These are phyloP conservation scores for Dasyurus viverrinus DNA, from an alignment of 2,113 vertebrate genomes.

Conservation along the genomic window DNA sequence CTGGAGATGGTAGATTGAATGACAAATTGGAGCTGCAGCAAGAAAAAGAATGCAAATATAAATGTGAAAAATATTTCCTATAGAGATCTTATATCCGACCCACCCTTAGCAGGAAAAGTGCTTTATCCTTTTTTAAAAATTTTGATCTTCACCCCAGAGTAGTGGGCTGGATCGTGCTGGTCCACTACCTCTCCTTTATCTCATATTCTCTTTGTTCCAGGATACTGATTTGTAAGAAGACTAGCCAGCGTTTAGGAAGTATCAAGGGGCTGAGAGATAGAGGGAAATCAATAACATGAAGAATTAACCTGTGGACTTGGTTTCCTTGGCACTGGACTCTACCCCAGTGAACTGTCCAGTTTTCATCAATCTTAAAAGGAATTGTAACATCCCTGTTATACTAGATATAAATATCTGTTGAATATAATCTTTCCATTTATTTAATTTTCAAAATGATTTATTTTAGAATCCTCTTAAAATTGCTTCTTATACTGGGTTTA, in stretches of 20 bases:
- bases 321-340: slow-evolving; percentile 26
- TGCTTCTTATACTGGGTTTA: not conserved
- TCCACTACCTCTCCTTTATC: not conserved
- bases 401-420: not conserved
- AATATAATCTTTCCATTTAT: not conserved
- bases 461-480: not conserved
- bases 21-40: not conserved
- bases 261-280: not conserved
- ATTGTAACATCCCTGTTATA: not conserved
- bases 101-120: slow-evolving; percentile 16
- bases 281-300: not conserved
- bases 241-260: slow-evolving; percentile 11
- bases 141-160: not conserved
- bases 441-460: not conserved
- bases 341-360: not conserved
- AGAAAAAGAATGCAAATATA: slow-evolving; percentile 4
- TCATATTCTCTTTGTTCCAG: slow-evolving; percentile 12
- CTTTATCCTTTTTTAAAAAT: not conserved
- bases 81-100: slow-evolving; percentile 18
- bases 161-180: slow-evolving; percentile 17
- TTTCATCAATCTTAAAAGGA: not conserved
- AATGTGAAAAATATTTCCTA: slow-evolving; percentile 43
- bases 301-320: not conserved
- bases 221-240: slow-evolving; percentile 40
- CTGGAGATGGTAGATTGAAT: not conserved